Conservation (phyloP, 2,113 vertebrate species). For the Semnopithecus entellus region DNA sequence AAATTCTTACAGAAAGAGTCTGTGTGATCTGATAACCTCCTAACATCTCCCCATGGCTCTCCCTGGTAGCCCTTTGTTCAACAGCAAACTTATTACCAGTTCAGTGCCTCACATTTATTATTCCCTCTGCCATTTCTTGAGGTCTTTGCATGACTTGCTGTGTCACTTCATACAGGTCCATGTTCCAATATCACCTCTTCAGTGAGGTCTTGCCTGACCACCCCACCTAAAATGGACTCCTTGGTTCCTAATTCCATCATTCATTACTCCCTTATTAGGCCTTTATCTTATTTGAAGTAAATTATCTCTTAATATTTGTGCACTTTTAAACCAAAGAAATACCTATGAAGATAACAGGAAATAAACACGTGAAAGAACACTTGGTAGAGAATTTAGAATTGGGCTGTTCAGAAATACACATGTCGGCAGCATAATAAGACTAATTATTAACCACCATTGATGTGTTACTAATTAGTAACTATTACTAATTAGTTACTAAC, state of each 20-base stretch:
- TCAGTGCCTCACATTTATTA: background rate
- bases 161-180: background rate
- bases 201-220: background rate
- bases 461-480: too few species aligned
- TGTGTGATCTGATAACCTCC: background rate
- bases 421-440: background rate
- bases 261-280: background rate
- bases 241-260: background rate
- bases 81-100: background rate
- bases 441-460: background rate
- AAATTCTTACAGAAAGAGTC: background rate
- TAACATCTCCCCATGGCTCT: accelerated
- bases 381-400: background rate
- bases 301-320: background rate
- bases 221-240: background rate
- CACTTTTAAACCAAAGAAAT: background rate
- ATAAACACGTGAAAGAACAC: background rate
- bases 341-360: background rate
- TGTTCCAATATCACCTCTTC: background rate
- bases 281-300: background rate
- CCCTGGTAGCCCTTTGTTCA: background rate
- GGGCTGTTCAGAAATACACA: background rate
- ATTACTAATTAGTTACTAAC: too few species aligned
- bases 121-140: too few species aligned
- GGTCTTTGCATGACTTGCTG: background rate